Evolutionary conservation across 2,888 invertebrate genomes (phyloP), one percentile per base, ranked within the genome.

Genomic region (Disparrhopalites patrizii): DNA sequence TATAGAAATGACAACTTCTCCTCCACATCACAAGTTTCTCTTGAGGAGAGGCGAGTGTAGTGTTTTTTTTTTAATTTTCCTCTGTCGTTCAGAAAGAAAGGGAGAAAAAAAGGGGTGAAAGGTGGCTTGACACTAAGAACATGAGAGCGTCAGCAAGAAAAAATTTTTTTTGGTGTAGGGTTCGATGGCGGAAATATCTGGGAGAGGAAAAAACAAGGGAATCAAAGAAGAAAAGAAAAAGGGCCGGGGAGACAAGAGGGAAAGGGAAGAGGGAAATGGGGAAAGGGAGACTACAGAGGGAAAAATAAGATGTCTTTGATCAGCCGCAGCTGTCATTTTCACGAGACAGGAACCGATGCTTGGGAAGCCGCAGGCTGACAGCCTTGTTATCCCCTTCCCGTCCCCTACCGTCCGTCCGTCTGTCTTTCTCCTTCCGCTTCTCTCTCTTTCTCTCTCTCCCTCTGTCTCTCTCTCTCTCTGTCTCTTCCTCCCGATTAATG

Each of bases 291-390:
- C 47, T 36, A 36, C 15, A 10, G 7, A 20, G 56, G 40, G 51
- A 27, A 27, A 40, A 54, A 52, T 57, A 66, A 62, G 66, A 67
- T 36, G 30, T 60, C 63, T 67, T 67, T 67, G 67, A 67, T 67
- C 63, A 64, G 55, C 67, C 67, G 63, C 67, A 67, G 57, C 67
- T 67, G 67, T 67, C 67, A 67, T 67, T 60, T 63, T 55, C 67
- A 55, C 23, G 55, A 58, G 67, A 67, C 67, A 64, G 63, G 50
- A 63, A 67, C 58, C 62, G 64, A 67, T 63, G 67, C 40, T 40
- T 57, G 28, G 54, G 54, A 63, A 64, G 63, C 67, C 67, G 63
- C 60, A 55, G 67, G 67, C 67, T 67, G 67, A 67, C 67, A 64
- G 58, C 60, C 64, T 67, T 67, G 60, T 67, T 60, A 67, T 67